Base-by-base conservation (phyloP, 1,140 invertebrate species). In the Antheraea mylitta region DNA sequence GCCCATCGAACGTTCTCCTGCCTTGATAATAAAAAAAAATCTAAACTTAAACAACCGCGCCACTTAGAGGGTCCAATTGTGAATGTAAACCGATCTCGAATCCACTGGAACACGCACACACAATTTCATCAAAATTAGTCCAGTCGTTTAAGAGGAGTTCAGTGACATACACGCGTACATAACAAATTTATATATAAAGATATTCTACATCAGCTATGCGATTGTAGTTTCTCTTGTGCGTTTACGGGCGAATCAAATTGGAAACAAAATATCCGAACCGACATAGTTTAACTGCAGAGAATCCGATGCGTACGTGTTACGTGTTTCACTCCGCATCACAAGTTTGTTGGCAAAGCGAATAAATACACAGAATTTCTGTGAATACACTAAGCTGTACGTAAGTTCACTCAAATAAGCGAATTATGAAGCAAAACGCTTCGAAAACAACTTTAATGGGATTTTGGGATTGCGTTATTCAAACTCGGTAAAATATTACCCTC, bases 391-490 rank as follows among this genome's bases (percentile, higher is more conserved):
- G 5, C 45, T 53, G 4, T 30, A n/a, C 45, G 45, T 53, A 13
- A 13, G 11, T 53, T 53, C 6, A 13, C 16, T 6, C 45, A 53
- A 53, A 53, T 16, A 53, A 53, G 45, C 45, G 45, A 53, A 53
- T 53, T 53, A 53, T 53, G 45, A 53, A 53, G 45, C 45, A 16
- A 53, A 53, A 53, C 45, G 16, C 16, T 53, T 53, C 45, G 16
- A 53, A 53, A 53, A 53, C 45, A 53, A 53, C 45, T 53, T 53
- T 53, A 53, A 53, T 53, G 45, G 45, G 45, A 53, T 53, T 53
- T 53, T 13, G 45, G 45, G 45, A 53, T 53, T 53, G 45, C 45
- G 45, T 53, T 53, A 53, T 53, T 53, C 45, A 53, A 53, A 53
- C 45, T 13, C 45, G 45, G 45, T 53, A 53, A 53, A 53, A 53